phyloP scores from a whole-genome alignment of 2,113 vertebrate species.

The Rostratula benghalensis region DNA sequence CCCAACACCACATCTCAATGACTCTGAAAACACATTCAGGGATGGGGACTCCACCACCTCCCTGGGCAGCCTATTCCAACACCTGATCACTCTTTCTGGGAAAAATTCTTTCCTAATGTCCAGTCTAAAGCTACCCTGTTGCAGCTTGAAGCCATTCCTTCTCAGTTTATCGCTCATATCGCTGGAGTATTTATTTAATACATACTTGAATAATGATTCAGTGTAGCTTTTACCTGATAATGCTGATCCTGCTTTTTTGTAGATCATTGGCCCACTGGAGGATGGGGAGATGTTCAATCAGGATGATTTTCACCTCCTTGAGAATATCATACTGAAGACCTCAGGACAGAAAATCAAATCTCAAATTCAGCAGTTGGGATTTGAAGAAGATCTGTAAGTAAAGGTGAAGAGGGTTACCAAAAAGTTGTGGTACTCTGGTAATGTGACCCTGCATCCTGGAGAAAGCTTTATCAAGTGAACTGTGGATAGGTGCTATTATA shows the following conservation, averaged over 20 bases:
- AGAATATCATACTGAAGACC: constrained; percentile 94
- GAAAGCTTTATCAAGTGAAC: background rate
- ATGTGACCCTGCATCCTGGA: background rate
- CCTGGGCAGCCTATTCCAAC: too few species aligned
- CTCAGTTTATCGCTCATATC: too few species aligned
- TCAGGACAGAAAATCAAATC: constrained; percentile 94
- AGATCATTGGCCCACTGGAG: constrained; percentile 93
- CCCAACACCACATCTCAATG: too few species aligned
- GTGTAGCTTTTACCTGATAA: background rate
- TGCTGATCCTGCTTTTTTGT: background rate
- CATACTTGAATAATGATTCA: background rate
- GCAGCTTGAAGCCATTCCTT: too few species aligned
- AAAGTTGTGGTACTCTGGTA: background rate
- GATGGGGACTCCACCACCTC: too few species aligned
- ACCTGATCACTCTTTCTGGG: too few species aligned
- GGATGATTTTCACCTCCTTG: constrained; percentile 94
- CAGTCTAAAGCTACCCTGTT: too few species aligned
- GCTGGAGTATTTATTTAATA: background rate
- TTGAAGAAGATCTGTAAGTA: constrained; percentile 92
- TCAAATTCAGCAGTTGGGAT: constrained; percentile 87
- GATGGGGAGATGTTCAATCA: constrained; percentile 94
- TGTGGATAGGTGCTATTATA: background rate
- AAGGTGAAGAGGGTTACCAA: background rate
- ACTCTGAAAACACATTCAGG: too few species aligned
- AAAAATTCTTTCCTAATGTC: too few species aligned